phyloP scores from a whole-genome alignment of 2,113 vertebrate species.

The Takifugu bimaculatus region DNA sequence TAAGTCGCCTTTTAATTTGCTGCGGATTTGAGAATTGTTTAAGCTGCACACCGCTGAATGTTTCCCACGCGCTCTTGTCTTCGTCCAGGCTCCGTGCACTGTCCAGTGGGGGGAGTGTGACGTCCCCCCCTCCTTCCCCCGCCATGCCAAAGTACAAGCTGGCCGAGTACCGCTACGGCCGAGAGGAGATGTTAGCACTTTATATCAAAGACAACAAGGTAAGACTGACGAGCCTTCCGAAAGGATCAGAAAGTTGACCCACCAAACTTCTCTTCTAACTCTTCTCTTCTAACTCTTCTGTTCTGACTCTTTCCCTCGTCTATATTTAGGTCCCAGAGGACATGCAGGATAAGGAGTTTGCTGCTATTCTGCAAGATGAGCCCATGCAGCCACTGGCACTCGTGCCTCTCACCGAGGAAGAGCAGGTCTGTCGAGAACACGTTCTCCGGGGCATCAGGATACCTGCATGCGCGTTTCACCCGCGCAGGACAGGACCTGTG shows the following conservation, averaged over 20 bases:
- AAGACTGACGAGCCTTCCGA: neutral
- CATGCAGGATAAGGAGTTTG: constrained; percentile 90
- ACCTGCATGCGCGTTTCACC: too few relatives aligned
- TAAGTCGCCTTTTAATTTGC: too few relatives aligned
- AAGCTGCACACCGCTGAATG: neutral
- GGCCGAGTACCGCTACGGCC: constrained; percentile 90
- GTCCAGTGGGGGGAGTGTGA: constrained; percentile 86
- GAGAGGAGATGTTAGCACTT: constrained; percentile 96
- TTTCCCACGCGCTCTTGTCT: constrained; percentile 1
- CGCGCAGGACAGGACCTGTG: neutral
- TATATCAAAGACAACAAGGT: constrained; percentile 94
- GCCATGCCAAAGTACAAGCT: constrained; percentile 96
- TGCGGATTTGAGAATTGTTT: too few relatives aligned
- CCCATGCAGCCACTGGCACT: constrained; percentile 87
- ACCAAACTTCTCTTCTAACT: too few relatives aligned
- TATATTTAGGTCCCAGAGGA: constrained; percentile 83
- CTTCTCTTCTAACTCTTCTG: neutral
- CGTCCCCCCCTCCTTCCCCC: constrained; percentile 88
- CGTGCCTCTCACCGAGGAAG: constrained; percentile 88
- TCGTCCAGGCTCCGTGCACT: constrained; percentile 85
- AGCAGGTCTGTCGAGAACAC: constrained; percentile 76
- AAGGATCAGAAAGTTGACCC: too few relatives aligned
- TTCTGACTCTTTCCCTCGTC: neutral
- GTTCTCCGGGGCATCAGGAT: neutral
- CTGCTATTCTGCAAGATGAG: constrained; percentile 87